A percentile compares a stretch with the other conserved stretches of the same genome.
Evolutionary conservation across 1,140 invertebrate species (phyloP).

Genomic region (Aphidius ervi): DNA sequence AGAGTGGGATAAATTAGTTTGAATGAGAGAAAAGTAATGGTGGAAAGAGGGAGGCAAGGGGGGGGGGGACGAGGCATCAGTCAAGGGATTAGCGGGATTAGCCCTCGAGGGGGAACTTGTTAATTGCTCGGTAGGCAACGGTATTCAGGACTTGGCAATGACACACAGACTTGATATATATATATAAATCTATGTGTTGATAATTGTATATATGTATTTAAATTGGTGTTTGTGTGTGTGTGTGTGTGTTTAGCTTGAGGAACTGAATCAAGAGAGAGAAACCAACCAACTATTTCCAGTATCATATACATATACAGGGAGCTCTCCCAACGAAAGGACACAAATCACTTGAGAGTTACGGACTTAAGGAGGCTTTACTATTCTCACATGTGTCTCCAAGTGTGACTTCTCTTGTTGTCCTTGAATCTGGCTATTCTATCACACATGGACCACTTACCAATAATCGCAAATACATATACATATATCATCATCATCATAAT

Average conservation of each 20-base stretch:
- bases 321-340: constrained; percentile 27
- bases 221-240: constrained; percentile 16
- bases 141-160: constrained; percentile 20
- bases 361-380: constrained; percentile 46
- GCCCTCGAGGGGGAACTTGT: constrained; percentile 43
- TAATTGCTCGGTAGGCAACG: constrained; percentile 41
- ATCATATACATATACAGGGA: constrained; percentile 5
- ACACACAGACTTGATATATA: constrained; percentile 1
- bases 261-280: constrained; percentile 11
- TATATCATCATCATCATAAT: neutral
- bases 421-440: too few species aligned
- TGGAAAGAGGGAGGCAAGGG: neutral
- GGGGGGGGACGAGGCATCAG: constrained; percentile 33
- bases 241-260: constrained; percentile 20
- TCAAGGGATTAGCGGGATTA: constrained; percentile 48
- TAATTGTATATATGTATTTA: neutral
- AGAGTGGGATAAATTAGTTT: too few species aligned
- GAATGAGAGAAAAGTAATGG: too few species aligned
- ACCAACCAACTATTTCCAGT: too few species aligned
- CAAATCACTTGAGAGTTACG: constrained; percentile 45
- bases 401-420: neutral
- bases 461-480: neutral
- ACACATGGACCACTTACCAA: too few species aligned
- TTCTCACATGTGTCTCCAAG: constrained; percentile 15
- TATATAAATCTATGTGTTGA: neutral